phyloP scores from a whole-genome alignment of 1,140 invertebrate genomes.

The Drosophila baimaii region DNA sequence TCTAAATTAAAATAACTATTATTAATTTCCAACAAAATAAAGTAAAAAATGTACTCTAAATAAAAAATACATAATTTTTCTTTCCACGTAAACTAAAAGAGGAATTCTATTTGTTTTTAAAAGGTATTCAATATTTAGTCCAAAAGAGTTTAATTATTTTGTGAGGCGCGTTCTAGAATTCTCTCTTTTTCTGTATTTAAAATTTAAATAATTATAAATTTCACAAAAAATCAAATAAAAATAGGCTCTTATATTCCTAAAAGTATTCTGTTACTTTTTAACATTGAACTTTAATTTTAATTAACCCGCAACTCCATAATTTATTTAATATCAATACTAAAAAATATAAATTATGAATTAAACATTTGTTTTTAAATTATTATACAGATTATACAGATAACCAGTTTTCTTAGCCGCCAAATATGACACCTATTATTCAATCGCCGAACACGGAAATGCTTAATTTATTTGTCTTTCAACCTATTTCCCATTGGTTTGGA shows the following conservation, averaged over 20 bases:
- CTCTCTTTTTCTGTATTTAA: no score
- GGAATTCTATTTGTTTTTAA: no score
- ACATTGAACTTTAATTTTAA: background rate
- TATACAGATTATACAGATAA: slow-evolving; percentile 2
- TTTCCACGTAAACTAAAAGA: no score
- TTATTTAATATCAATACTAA: background rate
- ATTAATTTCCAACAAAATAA: no score
- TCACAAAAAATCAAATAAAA: background rate
- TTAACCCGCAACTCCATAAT: no score
- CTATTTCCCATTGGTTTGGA: slow-evolving; percentile 8
- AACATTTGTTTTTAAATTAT: background rate
- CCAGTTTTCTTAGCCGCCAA: slow-evolving; percentile 13
- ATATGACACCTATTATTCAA: slow-evolving; percentile 10
- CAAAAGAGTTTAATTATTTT: no score
- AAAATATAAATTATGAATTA: background rate
- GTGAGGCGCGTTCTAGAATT: no score
- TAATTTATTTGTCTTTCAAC: slow-evolving; percentile 10
- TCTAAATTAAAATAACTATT: no score
- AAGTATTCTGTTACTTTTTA: background rate
- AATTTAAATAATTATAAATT: background rate
- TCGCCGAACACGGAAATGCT: slow-evolving; percentile 10
- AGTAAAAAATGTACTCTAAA: no score
- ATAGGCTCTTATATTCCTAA: background rate
- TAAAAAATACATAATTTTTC: no score
- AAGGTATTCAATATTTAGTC: no score